Evolutionary conservation across 2,797 vertebrate species (phyloP).

Genomic region (Netta rufina): DNA sequence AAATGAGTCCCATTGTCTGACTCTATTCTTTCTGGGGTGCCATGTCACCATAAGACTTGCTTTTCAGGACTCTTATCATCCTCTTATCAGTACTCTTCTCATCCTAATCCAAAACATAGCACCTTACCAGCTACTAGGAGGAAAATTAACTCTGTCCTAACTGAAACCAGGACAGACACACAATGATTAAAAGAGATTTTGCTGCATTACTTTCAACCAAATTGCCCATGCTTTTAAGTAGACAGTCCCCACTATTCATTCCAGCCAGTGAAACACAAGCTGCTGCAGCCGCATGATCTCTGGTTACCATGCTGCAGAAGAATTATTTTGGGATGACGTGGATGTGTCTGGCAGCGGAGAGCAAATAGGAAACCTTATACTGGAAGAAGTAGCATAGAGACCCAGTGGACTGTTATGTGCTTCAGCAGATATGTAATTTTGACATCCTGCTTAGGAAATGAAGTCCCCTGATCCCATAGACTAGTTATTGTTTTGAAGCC

Average conservation of each 20-base stretch:
- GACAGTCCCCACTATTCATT: background rate
- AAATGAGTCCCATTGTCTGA: too few relatives aligned
- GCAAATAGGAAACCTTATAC: background rate
- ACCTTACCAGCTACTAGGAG: too few relatives aligned
- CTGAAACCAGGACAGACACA: background rate
- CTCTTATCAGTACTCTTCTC: too few relatives aligned
- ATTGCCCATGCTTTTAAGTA: slow-evolving; percentile 24
- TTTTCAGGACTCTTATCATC: too few relatives aligned
- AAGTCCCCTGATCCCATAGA: background rate
- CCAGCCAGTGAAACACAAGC: slow-evolving; percentile 20
- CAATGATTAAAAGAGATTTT: background rate
- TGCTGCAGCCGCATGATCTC: background rate
- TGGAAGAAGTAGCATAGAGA: background rate
- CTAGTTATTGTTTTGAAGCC: background rate
- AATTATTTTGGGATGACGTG: slow-evolving; percentile 7
- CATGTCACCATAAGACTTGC: too few relatives aligned
- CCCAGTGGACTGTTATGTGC: background rate
- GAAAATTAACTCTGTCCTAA: too few relatives aligned
- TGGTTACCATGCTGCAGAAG: background rate
- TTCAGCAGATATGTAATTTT: background rate
- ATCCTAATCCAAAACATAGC: too few relatives aligned
- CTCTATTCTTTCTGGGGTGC: too few relatives aligned
- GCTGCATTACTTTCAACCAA: slow-evolving; percentile 5
- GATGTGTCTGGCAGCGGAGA: background rate
- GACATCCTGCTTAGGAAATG: background rate